Evolutionary conservation across 2,888 invertebrate genomes (phyloP).

Genomic region (Marasmarcha lunaedactyla): DNA sequence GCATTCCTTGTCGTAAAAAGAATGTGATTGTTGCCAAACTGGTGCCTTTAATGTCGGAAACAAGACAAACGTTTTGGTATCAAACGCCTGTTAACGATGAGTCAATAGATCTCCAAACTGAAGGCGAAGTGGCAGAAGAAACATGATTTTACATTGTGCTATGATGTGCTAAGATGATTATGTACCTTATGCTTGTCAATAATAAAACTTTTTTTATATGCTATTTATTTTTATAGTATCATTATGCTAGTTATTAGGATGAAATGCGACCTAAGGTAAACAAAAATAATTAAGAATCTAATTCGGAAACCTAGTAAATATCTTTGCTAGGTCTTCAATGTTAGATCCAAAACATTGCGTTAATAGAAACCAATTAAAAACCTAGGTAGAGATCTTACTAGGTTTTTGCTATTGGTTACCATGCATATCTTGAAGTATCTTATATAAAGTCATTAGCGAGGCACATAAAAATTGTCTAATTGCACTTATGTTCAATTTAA

Average conservation of each 20-base stretch:
- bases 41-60: constrained; percentile 9
- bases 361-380: constrained; percentile 1
- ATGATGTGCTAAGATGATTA: constrained; percentile 3
- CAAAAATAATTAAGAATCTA: not conserved
- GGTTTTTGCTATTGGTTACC: constrained; percentile 2
- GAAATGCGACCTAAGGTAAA: not conserved
- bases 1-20: constrained; percentile 8
- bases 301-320: not conserved
- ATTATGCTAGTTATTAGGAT: constrained; percentile 1
- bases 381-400: constrained; percentile 2
- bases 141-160: constrained; percentile 4
- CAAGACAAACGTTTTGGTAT: constrained; percentile 8
- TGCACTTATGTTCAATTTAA: constrained; percentile 2
- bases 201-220: constrained; percentile 2
- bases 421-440: constrained; percentile 1
- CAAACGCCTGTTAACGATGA: constrained; percentile 8
- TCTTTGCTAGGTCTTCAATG: not conserved
- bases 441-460: constrained; percentile 1
- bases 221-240: constrained; percentile 1
- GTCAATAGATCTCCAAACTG: constrained; percentile 8
- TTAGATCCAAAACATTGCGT: constrained; percentile 1
- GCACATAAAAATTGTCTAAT: constrained; percentile 4
- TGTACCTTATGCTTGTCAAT: constrained; percentile 3
- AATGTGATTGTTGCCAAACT: constrained; percentile 8
- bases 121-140: constrained; percentile 9